Conservation (phyloP, 92 coral and sea anemone species). For the Metridium senile region DNA sequence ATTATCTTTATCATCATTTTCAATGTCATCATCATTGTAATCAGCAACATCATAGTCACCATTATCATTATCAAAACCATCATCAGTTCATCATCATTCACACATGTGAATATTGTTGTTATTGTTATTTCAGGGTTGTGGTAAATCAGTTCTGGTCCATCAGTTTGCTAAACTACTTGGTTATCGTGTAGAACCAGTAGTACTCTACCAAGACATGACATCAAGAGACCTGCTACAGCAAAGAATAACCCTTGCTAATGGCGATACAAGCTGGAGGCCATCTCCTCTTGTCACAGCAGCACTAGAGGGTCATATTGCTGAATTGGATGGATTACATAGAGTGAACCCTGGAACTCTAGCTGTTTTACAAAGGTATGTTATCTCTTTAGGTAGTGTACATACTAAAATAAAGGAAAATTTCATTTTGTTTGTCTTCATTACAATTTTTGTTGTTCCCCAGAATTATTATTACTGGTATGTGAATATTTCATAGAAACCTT, state of each 20-base stretch:
- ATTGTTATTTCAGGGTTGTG: conserved; percentile 73
- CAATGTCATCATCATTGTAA: background rate
- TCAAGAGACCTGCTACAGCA: conserved; percentile 96
- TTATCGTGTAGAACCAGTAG: conserved; percentile 92
- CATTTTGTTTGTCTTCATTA: background rate
- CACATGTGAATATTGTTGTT: background rate
- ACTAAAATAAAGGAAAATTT: background rate
- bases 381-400: background rate
- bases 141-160: conserved; percentile 87
- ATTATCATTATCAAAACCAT: background rate
- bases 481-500: no score
- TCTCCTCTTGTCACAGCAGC: conserved; percentile 89
- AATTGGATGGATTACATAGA: conserved; percentile 91
- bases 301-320: conserved; percentile 87
- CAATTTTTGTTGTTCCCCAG: background rate
- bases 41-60: no score
- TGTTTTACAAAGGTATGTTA: conserved; percentile 78
- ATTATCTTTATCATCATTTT: background rate
- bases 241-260: conserved; percentile 85
- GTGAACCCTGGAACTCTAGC: conserved; percentile 97
- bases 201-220: conserved; percentile 97
- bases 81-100: background rate
- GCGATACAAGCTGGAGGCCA: conserved; percentile 96
- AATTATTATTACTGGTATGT: no score
- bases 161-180: conserved; percentile 94